Percentiles rank a stretch among this genome's conserved stretches.
Conservation (phyloP, 1,140 invertebrate species). For the Saccostrea cuccullata region DNA sequence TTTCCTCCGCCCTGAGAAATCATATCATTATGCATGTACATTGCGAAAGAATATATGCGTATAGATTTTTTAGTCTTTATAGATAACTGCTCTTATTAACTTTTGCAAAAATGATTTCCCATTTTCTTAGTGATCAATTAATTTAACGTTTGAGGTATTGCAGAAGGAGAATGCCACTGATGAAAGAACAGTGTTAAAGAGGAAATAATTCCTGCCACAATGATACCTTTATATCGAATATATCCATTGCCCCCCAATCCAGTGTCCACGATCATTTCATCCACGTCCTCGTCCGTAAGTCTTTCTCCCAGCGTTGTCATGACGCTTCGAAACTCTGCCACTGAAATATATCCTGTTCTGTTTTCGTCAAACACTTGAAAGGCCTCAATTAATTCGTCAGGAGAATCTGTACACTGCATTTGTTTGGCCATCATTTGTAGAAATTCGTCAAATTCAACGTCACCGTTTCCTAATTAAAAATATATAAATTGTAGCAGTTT, state of each 20-base stretch:
- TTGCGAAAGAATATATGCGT: too few species aligned
- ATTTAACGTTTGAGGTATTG: too few species aligned
- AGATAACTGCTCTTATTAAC: too few species aligned
- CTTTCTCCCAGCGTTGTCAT: slow-evolving; percentile 46
- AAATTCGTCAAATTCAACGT: slow-evolving; percentile 59
- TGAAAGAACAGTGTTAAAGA: too few species aligned
- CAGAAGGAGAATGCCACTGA: too few species aligned
- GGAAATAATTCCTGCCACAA: neutral
- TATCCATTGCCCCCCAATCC: slow-evolving; percentile 43
- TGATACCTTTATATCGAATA: slow-evolving; percentile 48
- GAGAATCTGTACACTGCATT: slow-evolving; percentile 48
- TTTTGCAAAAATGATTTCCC: too few species aligned
- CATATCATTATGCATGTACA: too few species aligned
- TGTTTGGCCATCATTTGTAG: slow-evolving; percentile 57
- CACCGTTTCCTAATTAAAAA: slow-evolving; percentile 52
- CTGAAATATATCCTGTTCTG: slow-evolving; percentile 43
- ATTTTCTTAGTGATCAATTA: too few species aligned
- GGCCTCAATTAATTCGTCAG: slow-evolving; percentile 47
- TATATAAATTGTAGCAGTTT: too few species aligned
- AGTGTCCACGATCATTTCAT: slow-evolving; percentile 50
- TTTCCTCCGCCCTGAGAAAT: too few species aligned
- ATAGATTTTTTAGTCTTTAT: too few species aligned
- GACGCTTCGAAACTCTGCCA: slow-evolving; percentile 48
- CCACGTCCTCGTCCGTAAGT: slow-evolving; percentile 49
- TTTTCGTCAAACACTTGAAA: slow-evolving; percentile 54